Evolutionary conservation across 2,797 vertebrate species (phyloP).

Genomic region (Cyclopterus lumpus): DNA sequence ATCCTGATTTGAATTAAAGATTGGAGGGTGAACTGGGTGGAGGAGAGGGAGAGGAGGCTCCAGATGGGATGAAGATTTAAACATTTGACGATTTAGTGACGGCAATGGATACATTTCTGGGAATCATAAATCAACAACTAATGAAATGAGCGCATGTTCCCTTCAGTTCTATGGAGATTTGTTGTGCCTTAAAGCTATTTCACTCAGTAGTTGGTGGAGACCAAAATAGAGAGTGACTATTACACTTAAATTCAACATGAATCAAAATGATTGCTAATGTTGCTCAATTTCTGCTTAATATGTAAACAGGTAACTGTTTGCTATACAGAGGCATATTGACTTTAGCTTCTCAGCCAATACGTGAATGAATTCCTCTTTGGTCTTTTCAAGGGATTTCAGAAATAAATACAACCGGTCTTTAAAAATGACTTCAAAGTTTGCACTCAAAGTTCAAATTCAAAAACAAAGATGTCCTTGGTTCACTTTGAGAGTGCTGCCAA

Average conservation of each 20-base stretch:
- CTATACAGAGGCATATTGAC: not conserved
- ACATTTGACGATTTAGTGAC: not conserved
- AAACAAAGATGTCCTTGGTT: conserved; percentile 60
- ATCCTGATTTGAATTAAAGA: conserved; percentile 36
- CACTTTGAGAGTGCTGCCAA: conserved; percentile 61
- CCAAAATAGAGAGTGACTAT: not conserved
- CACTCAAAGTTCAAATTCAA: conserved; percentile 37
- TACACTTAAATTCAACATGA: not conserved
- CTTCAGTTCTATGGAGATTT: not conserved
- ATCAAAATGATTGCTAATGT: not conserved
- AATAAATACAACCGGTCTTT: not conserved
- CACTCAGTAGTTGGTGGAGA: not conserved
- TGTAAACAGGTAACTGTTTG: not conserved
- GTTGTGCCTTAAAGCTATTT: not conserved
- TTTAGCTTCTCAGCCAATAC: not conserved
- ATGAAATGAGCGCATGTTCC: not conserved
- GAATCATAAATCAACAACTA: not conserved
- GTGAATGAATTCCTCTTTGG: conserved; percentile 6
- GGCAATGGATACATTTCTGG: not conserved
- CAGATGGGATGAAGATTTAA: not conserved
- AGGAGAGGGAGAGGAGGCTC: not conserved
- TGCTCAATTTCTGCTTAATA: not conserved
- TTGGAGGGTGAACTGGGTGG: not conserved
- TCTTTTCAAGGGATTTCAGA: not conserved
- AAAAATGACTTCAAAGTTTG: conserved; percentile 32